These are phyloP conservation scores for Drosophila prostipennis DNA, from an alignment of 2,888 invertebrate genomes.

Conservation along the genomic window DNA sequence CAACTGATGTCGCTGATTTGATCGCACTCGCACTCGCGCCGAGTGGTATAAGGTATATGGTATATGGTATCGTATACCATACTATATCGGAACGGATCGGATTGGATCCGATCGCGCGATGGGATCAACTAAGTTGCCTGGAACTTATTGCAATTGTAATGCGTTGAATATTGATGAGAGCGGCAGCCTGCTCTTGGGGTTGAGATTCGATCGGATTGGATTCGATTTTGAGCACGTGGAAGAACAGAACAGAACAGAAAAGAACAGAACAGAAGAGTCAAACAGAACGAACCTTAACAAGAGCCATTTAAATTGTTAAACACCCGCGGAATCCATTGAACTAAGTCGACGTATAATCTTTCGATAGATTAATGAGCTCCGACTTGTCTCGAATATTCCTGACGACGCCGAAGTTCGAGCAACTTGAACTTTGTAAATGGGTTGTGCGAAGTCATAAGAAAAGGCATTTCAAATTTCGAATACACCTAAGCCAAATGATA, in stretches of 20 bases:
- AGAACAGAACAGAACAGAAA: background rate
- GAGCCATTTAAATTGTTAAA: slow-evolving; percentile 43
- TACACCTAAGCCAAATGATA: background rate
- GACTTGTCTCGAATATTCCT: background rate
- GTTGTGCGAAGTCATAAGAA: background rate
- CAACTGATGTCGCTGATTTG: slow-evolving; percentile 59
- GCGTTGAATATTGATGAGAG: slow-evolving; percentile 78
- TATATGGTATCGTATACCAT: slow-evolving; percentile 4
- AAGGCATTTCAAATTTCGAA: too few relatives aligned
- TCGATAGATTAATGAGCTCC: slow-evolving; percentile 15
- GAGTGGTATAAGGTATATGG: slow-evolving; percentile 10
- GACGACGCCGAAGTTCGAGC: too few relatives aligned
- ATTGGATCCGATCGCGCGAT: slow-evolving; percentile 35
- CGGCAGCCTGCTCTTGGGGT: slow-evolving; percentile 44
- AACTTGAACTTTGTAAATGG: slow-evolving; percentile 1
- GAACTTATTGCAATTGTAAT: slow-evolving; percentile 79
- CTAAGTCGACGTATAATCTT: slow-evolving; percentile 28
- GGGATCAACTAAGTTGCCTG: slow-evolving; percentile 60
- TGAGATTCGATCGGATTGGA: slow-evolving; percentile 32
- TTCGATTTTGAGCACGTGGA: slow-evolving; percentile 21
- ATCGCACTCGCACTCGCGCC: slow-evolving; percentile 48
- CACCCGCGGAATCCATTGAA: slow-evolving; percentile 34
- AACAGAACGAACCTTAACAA: background rate
- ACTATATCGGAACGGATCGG: slow-evolving; percentile 25
- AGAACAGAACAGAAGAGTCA: background rate